Percentiles rank a stretch among this genome's conserved stretches.
phyloP scores from a whole-genome alignment of 2,113 vertebrate genomes.

The Falcunculus frontatus region DNA sequence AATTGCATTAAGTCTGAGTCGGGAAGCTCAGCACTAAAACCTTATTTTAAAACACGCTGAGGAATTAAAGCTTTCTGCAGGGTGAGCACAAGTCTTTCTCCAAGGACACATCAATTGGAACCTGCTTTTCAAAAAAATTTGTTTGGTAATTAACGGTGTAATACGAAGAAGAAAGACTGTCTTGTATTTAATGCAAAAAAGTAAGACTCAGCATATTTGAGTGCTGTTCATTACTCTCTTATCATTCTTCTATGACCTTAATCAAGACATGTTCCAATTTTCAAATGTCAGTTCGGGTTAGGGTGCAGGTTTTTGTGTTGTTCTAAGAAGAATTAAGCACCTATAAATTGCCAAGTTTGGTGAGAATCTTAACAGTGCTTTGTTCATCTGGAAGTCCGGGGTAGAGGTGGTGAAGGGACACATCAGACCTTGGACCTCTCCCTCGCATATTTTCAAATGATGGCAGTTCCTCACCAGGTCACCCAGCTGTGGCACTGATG shows the following conservation, averaged over 20 bases:
- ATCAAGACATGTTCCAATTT: neutral
- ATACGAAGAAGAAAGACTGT: neutral
- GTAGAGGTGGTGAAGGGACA: neutral
- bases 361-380: neutral
- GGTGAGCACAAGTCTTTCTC: conserved; percentile 46
- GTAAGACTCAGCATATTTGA: conserved; percentile 6
- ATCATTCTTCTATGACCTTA: neutral
- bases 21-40: conserved; percentile 10
- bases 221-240: neutral
- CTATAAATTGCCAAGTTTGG: neutral
- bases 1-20: conserved; percentile 35
- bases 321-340: neutral
- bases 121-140: conserved; percentile 23
- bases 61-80: conserved; percentile 49
- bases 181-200: neutral
- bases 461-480: neutral
- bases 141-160: conserved; percentile 44
- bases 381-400: neutral
- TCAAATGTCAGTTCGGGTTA: neutral
- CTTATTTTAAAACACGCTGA: conserved; percentile 28
- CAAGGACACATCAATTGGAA: conserved; percentile 24
- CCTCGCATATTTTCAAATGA: neutral
- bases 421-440: neutral
- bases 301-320: neutral
- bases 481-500: neutral